phyloP scores from a whole-genome alignment of 1,140 invertebrate genomes.

The Acromyrmex echinatior region DNA sequence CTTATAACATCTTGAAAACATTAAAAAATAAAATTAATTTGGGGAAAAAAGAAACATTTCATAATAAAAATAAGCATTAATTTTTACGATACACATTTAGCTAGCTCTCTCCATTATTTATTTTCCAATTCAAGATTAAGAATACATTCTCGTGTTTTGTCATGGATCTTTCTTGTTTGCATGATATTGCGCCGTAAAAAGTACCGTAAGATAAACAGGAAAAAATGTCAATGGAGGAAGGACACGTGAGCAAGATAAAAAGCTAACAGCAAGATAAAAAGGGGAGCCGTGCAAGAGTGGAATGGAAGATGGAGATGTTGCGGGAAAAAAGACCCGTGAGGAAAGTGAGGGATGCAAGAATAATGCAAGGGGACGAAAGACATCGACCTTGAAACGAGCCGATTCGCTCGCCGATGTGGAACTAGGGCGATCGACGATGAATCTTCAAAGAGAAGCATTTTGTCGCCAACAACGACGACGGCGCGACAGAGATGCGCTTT shows the following conservation, averaged over 20 bases:
- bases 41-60: neutral
- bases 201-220: neutral
- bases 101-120: too few relatives aligned
- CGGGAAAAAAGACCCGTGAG: neutral
- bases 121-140: neutral
- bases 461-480: constrained; percentile 20
- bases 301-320: neutral
- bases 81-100: neutral
- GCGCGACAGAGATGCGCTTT: constrained; percentile 47
- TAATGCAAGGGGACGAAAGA: constrained; percentile 15
- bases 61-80: neutral
- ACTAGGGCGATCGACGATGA: constrained; percentile 67
- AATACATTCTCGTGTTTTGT: neutral
- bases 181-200: constrained; percentile 29
- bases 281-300: neutral
- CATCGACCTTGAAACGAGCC: constrained; percentile 74
- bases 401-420: constrained; percentile 65
- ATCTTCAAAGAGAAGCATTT: constrained; percentile 65
- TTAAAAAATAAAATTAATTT: constrained; percentile 11
- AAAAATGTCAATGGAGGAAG: constrained; percentile 3
- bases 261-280: neutral
- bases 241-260: neutral
- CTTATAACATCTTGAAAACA: neutral
- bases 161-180: neutral
- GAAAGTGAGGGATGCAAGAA: constrained; percentile 3